Conservation (phyloP, 2,888 invertebrate species). For the Volucella zonaria region DNA sequence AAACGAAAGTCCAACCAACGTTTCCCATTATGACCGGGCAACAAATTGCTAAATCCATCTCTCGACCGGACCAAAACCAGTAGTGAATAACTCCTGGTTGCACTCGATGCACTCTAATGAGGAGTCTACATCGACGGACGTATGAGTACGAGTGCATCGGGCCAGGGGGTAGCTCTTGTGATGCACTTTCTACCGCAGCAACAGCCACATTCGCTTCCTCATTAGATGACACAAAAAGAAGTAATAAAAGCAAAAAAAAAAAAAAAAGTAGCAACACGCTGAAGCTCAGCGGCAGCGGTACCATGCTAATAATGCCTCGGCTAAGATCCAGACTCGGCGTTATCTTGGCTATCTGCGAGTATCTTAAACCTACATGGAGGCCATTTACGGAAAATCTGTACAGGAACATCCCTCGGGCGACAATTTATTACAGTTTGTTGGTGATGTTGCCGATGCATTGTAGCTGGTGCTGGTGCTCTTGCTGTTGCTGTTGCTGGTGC, state of each 20-base stretch:
- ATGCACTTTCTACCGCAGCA: conserved; percentile 66
- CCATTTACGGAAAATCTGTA: conserved; percentile 71
- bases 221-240: conserved; percentile 54
- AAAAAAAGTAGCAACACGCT: conserved; percentile 22
- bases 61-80: conserved; percentile 60
- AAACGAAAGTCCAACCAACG: conserved; percentile 62
- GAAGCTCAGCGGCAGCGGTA: conserved; percentile 30
- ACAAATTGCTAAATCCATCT: conserved; percentile 63
- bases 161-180: conserved; percentile 35
- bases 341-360: conserved; percentile 66
- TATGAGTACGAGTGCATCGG: conserved; percentile 14
- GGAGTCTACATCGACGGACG: conserved; percentile 37
- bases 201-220: conserved; percentile 67
- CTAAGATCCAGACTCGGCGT: conserved; percentile 65
- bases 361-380: conserved; percentile 71
- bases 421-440: conserved; percentile 73
- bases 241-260: conserved; percentile 2
- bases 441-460: conserved; percentile 33
- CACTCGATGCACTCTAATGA: conserved; percentile 63
- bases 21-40: conserved; percentile 53
- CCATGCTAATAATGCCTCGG: conserved; percentile 54
- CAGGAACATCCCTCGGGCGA: conserved; percentile 70
- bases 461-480: no score
- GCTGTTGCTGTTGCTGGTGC: no score
- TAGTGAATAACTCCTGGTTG: conserved; percentile 70